phyloP scores from a whole-genome alignment of 2,797 vertebrate species.

The Acrossocheilus wenchowensis region DNA sequence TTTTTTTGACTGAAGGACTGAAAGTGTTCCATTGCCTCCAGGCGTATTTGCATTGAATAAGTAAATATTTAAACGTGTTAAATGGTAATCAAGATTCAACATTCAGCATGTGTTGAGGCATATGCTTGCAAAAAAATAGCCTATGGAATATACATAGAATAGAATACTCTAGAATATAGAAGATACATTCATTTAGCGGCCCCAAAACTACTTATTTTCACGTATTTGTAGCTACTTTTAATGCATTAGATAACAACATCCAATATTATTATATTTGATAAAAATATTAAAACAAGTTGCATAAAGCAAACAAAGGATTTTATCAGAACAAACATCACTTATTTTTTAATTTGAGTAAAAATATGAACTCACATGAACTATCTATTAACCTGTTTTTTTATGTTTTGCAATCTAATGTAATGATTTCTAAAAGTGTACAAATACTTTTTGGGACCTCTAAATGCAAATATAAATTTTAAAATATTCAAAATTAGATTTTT shows the following conservation, averaged over 20 bases:
- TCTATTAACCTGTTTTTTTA: neutral
- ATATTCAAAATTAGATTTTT: neutral
- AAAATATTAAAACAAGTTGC: neutral
- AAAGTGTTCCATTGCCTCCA: neutral
- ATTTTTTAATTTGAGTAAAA: neutral
- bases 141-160: neutral
- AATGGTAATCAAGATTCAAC: neutral
- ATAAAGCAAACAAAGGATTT: neutral
- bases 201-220: neutral
- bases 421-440: neutral
- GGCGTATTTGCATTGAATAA: neutral
- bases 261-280: neutral
- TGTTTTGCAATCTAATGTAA: neutral
- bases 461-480: neutral
- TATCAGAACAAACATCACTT: neutral
- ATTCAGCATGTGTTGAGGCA: neutral
- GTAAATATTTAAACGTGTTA: conserved; percentile 6
- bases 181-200: neutral
- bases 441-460: neutral
- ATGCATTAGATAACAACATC: neutral
- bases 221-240: neutral
- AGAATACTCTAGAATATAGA: neutral
- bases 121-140: neutral
- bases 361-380: neutral
- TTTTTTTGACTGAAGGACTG: neutral